Base-by-base conservation (phyloP, 2,888 invertebrate genomes). In the Macaria liturata region DNA sequence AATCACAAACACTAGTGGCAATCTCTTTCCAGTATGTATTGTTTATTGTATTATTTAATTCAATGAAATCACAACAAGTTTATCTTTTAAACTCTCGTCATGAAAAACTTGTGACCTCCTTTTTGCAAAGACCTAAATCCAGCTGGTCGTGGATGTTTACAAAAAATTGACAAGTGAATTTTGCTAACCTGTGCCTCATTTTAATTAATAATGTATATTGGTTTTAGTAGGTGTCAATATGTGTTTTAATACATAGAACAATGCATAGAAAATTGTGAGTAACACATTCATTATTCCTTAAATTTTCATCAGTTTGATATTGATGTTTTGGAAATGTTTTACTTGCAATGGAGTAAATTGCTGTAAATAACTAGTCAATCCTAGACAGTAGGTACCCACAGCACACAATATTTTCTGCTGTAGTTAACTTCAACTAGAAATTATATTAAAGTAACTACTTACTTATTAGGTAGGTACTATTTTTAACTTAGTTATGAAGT, bases 231-330 rank as follows among this genome's bases (percentile, higher is more conserved):
- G 49, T 71, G 66, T 64, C 61, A 66, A 64, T 75, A 67, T 71
- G 71, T 70, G 70, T 68, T 69, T 64, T 59, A 71, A 73, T 67
- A 72, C 61, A 64, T 67, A 61, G 65, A 59, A 66, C 65, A 74
- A 90, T 90, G 90, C 81, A 90, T 83, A 89, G 85, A 68, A 90
- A 87, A 83, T 84, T 74, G 90, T 90, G 70, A 90, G 90, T 90
- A 79, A 72, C 52, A 63, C 42, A 42, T 31, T 32, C 20, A 34
- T 51, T 20, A 50, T 54, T 9, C 55, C 45, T 53, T 39, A 6
- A 37, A 6, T 37, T 37, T 7, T 37, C 7, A 7, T 1, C 0
- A 7, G 34, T 6, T 37, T 4, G 7, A 6, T 37, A 37, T 6
- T 6, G 34, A 37, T 37, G 7, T 37, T 37, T 37, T 37, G 1